Base-by-base conservation (phyloP, 1,140 invertebrate genomes). In the Drusus annulatus region DNA sequence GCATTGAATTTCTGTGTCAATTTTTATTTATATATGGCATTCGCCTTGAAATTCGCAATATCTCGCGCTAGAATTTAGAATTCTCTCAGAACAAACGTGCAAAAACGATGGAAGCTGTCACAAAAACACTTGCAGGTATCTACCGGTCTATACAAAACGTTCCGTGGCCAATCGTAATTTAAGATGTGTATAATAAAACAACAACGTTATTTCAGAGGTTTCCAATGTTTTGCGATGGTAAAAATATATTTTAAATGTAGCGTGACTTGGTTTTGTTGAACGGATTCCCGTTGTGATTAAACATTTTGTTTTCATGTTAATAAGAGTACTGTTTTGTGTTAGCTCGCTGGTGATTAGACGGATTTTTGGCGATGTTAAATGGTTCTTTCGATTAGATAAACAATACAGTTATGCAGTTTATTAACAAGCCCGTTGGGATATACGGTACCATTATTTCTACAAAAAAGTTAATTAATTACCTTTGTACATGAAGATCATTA, bases 401-500 rank as follows among this genome's bases (percentile, higher is more conserved):
- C 36, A 45, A 45, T 45, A 45, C 36, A 45, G 36, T 45, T 45
- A 45, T 45, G 36, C 36, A 45, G 36, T 45, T 45, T 45, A 45
- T 45, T 45, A 45, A 45, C 36, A 45, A 45, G 36, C 36, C 36
- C 36, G 36, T 45, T 45, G 36, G 10, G 36, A 45, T 45, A 45
- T 13, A 10, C 36, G 1, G 36, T 45, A 45, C 36, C 36, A 45
- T 45, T 45, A 10, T 45, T 45, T 45, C 5, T 45, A 1, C 0
- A 45, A 45, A 45, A 45, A 45, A 21, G 54, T 17, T 28, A 28
- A 65, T 65, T 65, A 65, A 65, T 65, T 56, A 56, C 19, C 54
- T 28, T 16, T 65, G 62, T 65, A 31, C 62, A 65, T 28, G 23
- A 28, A 65, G 62, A 65, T 65, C 62, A n/a, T 65, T 65, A 25